Percentiles rank a stretch among this genome's conserved stretches.
Conservation (phyloP, 2,113 vertebrate species). For the Galeopterus variegatus region DNA sequence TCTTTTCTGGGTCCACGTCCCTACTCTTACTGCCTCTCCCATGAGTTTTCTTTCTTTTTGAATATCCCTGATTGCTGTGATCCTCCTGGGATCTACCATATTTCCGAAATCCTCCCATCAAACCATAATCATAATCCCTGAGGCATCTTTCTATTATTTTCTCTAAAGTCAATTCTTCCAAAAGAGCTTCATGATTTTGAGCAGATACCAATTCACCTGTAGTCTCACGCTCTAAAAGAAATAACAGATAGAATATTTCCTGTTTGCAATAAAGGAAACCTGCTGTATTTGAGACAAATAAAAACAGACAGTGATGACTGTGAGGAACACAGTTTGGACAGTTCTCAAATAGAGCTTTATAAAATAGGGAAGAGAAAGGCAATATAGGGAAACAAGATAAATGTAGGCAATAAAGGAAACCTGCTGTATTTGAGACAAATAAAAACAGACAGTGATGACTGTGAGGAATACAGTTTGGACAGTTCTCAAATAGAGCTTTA, state of each 20-base stretch:
- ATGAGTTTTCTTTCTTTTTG: conserved; percentile 63
- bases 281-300: neutral
- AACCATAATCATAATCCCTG: neutral
- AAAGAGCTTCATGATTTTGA: conserved; percentile 43
- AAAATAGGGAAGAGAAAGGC: neutral
- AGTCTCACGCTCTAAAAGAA: conserved; percentile 76
- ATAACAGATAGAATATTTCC: conserved; percentile 68
- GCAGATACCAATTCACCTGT: conserved; percentile 38
- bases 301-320: neutral
- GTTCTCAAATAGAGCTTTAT: conserved; percentile 28
- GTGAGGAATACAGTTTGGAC: neutral
- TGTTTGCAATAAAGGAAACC: conserved; percentile 41
- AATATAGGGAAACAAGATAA: neutral
- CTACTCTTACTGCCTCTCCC: neutral
- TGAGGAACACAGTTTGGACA: neutral
- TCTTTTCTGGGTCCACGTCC: conserved; percentile 45
- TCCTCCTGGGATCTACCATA: neutral
- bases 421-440: neutral
- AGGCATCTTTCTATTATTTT: conserved; percentile 73
- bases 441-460: neutral
- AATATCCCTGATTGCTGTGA: neutral
- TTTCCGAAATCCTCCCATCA: conserved; percentile 61
- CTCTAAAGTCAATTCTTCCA: conserved; percentile 74
- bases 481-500: conserved; percentile 23
- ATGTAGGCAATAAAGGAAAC: neutral